Evolutionary conservation across 2,888 invertebrate genomes (phyloP).

Genomic region (Campaea margaritaria): DNA sequence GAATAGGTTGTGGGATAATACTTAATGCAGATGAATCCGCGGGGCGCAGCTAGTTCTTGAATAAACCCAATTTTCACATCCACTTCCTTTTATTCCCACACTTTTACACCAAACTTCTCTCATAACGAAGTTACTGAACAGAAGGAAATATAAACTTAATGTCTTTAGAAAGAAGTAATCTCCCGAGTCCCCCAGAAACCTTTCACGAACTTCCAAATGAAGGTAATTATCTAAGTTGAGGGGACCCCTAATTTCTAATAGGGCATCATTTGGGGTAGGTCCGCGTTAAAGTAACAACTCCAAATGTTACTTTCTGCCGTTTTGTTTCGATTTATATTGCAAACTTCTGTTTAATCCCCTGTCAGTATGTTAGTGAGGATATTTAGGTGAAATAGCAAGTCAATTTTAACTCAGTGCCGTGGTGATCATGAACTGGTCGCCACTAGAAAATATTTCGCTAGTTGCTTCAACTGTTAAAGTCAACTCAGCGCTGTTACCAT

Average conservation of each 20-base stretch:
- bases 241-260: constrained; percentile 3
- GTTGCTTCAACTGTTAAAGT: no score
- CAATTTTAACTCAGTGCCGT: no score
- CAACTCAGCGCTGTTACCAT: no score
- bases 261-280: constrained; percentile 15
- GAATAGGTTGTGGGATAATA: no score
- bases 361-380: no score
- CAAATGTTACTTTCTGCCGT: not conserved
- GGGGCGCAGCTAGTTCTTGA: not conserved
- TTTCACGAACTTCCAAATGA: constrained; percentile 11
- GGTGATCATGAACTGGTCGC: no score
- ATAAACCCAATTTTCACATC: not conserved
- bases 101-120: not conserved
- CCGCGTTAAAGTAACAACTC: not conserved
- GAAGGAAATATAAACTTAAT: constrained; percentile 1
- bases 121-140: not conserved
- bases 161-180: constrained; percentile 1
- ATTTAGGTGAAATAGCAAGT: no score
- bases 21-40: no score
- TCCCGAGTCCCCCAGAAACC: not conserved
- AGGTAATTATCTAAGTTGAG: constrained; percentile 14
- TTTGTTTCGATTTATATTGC: not conserved
- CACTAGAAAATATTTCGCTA: no score
- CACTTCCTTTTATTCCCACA: not conserved
- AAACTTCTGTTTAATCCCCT: no score